These are phyloP conservation scores for Leucoraja erinaceus DNA, from an alignment of 2,113 vertebrate species.

Conservation along the genomic window DNA sequence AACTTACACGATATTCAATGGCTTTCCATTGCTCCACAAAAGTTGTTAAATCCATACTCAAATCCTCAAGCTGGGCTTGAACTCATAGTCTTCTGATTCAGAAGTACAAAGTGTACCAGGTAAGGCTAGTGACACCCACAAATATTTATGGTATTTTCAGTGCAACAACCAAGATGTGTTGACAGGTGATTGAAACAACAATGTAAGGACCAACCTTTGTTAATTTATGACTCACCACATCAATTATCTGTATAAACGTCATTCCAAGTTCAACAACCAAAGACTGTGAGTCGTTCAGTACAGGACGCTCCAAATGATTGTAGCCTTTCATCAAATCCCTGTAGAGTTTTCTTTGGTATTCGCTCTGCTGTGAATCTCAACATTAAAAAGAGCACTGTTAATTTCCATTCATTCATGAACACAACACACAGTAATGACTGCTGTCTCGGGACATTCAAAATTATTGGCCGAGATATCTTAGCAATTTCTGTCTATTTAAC, in stretches of 20 bases:
- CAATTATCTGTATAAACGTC: slow-evolving; percentile 81
- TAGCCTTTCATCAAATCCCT: slow-evolving; percentile 74
- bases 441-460: neutral
- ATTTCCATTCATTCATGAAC: neutral
- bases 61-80: neutral
- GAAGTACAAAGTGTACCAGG: neutral
- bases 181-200: neutral
- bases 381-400: neutral
- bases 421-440: neutral
- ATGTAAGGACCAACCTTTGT: neutral
- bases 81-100: neutral
- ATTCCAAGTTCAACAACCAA: slow-evolving; percentile 74
- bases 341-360: slow-evolving; percentile 75
- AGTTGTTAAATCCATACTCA: neutral
- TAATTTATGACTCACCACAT: slow-evolving; percentile 66
- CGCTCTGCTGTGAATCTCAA: slow-evolving; percentile 66
- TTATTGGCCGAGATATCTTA: neutral
- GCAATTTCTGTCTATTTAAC: too few relatives aligned
- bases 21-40: neutral
- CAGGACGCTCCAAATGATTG: slow-evolving; percentile 72
- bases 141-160: neutral
- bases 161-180: too few relatives aligned
- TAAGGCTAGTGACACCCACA: neutral
- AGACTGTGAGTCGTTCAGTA: slow-evolving; percentile 72
- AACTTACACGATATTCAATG: too few relatives aligned